A percentile compares a stretch with the other conserved stretches of the same genome.
These are phyloP conservation scores for Oscheius myriophilus DNA, from an alignment of 2,888 invertebrate genomes.

Conservation along the genomic window DNA sequence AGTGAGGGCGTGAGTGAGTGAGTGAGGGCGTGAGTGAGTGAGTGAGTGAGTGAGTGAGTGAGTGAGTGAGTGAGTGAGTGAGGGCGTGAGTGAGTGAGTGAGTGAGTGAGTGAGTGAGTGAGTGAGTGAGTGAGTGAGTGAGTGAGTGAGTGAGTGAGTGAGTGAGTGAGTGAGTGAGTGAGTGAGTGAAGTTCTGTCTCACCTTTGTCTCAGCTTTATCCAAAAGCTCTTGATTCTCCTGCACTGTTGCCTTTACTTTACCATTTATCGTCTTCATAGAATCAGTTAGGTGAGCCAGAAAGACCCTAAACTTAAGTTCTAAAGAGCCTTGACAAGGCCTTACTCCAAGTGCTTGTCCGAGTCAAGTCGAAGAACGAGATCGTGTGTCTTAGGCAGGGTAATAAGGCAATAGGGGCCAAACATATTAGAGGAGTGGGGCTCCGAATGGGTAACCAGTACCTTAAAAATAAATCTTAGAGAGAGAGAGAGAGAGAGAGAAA, in stretches of 20 bases:
- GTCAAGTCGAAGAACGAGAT: slow-evolving; percentile 89
- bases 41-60: too few species aligned
- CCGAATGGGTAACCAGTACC: slow-evolving; percentile 72
- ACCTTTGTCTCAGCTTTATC: slow-evolving; percentile 83
- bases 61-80: too few species aligned
- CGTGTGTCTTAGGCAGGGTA: slow-evolving; percentile 87
- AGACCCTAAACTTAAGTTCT: slow-evolving; percentile 1
- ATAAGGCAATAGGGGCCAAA: slow-evolving; percentile 80
- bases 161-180: too few species aligned
- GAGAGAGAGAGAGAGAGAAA: background rate
- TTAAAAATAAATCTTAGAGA: slow-evolving; percentile 7
- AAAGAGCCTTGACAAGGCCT: too few species aligned
- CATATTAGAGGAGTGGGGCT: slow-evolving; percentile 74
- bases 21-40: too few species aligned
- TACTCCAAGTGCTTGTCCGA: slow-evolving; percentile 46
- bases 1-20: too few species aligned
- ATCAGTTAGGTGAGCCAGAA: slow-evolving; percentile 13
- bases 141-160: too few species aligned
- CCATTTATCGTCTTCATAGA: slow-evolving; percentile 33
- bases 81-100: too few species aligned
- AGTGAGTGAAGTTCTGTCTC: background rate
- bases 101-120: too few species aligned
- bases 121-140: too few species aligned
- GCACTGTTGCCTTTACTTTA: slow-evolving; percentile 30
- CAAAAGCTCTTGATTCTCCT: slow-evolving; percentile 49